These are phyloP conservation scores for Sinopyrophorus schimmeli DNA, from an alignment of 2,888 invertebrate genomes.

Conservation along the genomic window DNA sequence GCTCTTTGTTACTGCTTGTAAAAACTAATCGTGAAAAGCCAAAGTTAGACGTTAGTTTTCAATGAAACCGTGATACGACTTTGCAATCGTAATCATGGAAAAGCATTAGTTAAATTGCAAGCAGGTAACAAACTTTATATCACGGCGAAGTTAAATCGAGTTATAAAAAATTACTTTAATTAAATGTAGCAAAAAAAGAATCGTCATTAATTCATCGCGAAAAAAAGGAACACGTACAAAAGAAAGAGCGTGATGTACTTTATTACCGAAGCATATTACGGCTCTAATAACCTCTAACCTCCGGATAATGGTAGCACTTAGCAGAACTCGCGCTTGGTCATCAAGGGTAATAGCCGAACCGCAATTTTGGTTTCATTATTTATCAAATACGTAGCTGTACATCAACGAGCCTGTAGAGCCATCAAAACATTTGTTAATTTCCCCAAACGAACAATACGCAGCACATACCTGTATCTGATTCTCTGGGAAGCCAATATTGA, in stretches of 20 bases:
- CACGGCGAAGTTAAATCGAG: no score
- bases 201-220: no score
- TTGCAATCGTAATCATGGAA: no score
- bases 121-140: no score
- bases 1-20: conserved; percentile 17
- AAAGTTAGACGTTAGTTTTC: conserved; percentile 1
- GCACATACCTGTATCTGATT: conserved; percentile 37
- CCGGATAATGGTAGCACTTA: conserved; percentile 39
- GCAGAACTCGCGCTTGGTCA: conserved; percentile 32
- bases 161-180: no score
- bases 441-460: conserved; percentile 36
- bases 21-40: conserved; percentile 25
- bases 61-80: background rate
- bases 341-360: conserved; percentile 31
- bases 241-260: conserved; percentile 17
- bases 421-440: conserved; percentile 41
- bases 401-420: conserved; percentile 28
- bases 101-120: no score
- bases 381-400: conserved; percentile 29
- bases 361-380: conserved; percentile 33
- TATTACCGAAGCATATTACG: conserved; percentile 29
- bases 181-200: no score
- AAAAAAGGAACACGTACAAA: background rate
- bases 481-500: conserved; percentile 37
- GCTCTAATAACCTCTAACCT: conserved; percentile 34